Evolutionary conservation across 2,113 vertebrate genomes (phyloP), one percentile per base, ranked within the genome.

Genomic region (Columba livia): DNA sequence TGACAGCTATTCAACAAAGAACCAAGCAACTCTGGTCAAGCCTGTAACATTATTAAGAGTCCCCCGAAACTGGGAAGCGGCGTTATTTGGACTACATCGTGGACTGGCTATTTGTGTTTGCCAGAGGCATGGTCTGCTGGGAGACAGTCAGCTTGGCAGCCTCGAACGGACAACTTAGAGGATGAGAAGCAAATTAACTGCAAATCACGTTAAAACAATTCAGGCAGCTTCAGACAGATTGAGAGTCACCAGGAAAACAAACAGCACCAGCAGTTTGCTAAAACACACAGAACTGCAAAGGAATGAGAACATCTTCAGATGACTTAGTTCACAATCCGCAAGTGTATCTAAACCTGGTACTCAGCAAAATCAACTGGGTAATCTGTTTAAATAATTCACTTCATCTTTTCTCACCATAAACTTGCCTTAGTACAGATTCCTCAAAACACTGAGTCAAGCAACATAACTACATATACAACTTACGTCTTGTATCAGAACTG

Each of bases 151-250:
- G 67, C 75, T 91, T 85, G 94, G 93, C 93, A 96, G 82, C 79
- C 7, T 6, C 17, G 15, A 21, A 58, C 0, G 5, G 79, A 80
- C 92, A 85, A 40, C 75, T 69, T n/a, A 5, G 36, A 64, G 57
- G 53, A 74, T 29, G 70, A 94, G 94, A 91, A 89, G 87, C 93
- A 96, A 94, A 94, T 90, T 74, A 94, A 88, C 79, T 89, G 42
- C 89, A 84, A 95, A 90, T 83, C 93, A 80, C 38, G 75, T 85
- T 90, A 83, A 85, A 94, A 82, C 92, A 90, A 94, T 91, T 88
- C 75, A 73, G 79, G 75, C 66, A 50, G 54, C 91, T 81, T 80
- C 94, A 88, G 73, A 81, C 74, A 78, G 91, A 94, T 53, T 93
- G 93, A 80, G 85, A 86, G 79, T 23, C 85, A 90, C 74, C 82